Evolutionary conservation across 92 coral and sea anemone genomes (phyloP).

Genomic region (Zoanthus sansibaricus): DNA sequence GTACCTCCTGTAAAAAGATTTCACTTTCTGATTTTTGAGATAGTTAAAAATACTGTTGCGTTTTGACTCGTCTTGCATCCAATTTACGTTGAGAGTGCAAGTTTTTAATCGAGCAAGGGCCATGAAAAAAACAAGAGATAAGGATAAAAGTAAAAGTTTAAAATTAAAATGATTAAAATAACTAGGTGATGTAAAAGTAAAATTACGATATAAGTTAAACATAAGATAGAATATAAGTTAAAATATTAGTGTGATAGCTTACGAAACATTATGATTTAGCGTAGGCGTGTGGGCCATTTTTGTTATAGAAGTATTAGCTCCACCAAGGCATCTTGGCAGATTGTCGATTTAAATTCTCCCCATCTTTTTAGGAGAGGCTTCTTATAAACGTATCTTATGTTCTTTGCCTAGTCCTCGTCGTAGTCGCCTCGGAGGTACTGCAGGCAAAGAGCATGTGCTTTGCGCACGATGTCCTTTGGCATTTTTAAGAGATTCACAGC

Average conservation of each 20-base stretch:
- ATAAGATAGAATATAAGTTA: background rate
- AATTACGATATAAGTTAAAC: too few species aligned
- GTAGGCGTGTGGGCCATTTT: background rate
- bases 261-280: background rate
- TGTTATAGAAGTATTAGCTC: background rate
- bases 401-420: too few species aligned
- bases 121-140: background rate
- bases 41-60: constrained; percentile 1
- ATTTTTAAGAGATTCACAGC: too few species aligned
- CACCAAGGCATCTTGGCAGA: background rate
- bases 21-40: background rate
- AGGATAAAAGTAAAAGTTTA: background rate
- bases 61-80: constrained; percentile 14
- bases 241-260: background rate
- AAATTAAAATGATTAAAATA: too few species aligned
- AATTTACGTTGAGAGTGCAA: constrained; percentile 10
- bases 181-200: too few species aligned
- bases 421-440: too few species aligned
- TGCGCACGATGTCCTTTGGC: too few species aligned
- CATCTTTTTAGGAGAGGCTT: too few species aligned
- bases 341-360: background rate
- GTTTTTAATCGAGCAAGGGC: background rate
- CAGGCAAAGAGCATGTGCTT: too few species aligned
- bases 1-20: constrained; percentile 4
- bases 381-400: too few species aligned